Percentiles rank a stretch among this genome's conserved stretches.
These are phyloP conservation scores for Larimichthys polyactis DNA, from an alignment of 2,113 vertebrate species.

Conservation along the genomic window DNA sequence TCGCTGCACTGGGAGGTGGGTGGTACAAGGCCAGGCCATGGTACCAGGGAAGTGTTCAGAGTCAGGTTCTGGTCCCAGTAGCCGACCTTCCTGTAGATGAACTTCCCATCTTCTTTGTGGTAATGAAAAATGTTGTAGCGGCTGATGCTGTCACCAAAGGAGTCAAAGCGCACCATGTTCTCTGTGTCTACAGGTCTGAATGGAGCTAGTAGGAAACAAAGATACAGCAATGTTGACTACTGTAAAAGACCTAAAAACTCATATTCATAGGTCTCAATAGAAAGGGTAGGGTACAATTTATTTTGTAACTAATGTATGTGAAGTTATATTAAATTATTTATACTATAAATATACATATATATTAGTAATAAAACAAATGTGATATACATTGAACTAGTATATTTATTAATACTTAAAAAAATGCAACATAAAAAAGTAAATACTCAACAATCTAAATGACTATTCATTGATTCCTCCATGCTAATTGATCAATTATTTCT, in stretches of 20 bases:
- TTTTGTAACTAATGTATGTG: not conserved
- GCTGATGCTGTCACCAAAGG: conserved; percentile 92
- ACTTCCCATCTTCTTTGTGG: conserved; percentile 86
- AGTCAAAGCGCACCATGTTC: conserved; percentile 91
- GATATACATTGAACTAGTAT: not conserved
- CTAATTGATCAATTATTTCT: conserved; percentile 35
- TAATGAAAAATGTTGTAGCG: conserved; percentile 99
- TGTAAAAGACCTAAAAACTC: not conserved
- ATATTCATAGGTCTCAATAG: not conserved
- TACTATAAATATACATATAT: not conserved
- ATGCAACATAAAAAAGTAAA: not conserved
- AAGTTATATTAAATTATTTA: no score
- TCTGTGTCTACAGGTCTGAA: conserved; percentile 92
- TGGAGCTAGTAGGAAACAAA: conserved; percentile 85
- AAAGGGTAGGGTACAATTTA: not conserved
- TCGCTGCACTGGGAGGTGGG: conserved; percentile 97
- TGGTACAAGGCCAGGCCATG: conserved; percentile 86
- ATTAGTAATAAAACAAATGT: not conserved
- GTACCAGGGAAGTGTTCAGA: conserved; percentile 89
- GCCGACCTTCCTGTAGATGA: conserved; percentile 93
- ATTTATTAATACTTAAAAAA: not conserved
- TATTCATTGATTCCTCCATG: conserved; percentile 12
- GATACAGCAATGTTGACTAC: conserved; percentile 6
- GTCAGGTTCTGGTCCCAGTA: conserved; percentile 95
- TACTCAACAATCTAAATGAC: not conserved